phyloP scores from a whole-genome alignment of 2,888 invertebrate genomes.

The Crepidodera aurea region DNA sequence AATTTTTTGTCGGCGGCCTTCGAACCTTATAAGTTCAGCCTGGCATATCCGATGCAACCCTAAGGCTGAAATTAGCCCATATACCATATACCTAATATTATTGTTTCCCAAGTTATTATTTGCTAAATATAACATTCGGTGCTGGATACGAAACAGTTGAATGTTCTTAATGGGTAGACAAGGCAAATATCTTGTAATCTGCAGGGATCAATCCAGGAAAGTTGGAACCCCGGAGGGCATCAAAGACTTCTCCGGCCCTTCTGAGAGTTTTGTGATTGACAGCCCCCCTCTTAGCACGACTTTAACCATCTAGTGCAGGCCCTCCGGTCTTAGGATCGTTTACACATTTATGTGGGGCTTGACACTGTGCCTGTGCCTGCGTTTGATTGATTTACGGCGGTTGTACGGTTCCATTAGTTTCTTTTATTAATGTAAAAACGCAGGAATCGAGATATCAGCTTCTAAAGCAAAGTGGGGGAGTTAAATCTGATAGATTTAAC shows the following conservation, averaged over 20 bases:
- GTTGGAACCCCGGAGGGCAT: conserved; percentile 51
- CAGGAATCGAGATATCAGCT: too few species aligned
- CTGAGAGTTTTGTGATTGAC: conserved; percentile 39
- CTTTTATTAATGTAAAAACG: background rate
- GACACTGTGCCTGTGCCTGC: background rate
- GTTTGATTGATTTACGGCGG: conserved; percentile 1
- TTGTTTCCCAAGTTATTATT: conserved; percentile 44
- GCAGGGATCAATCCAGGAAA: conserved; percentile 54
- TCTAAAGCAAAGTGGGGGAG: too few species aligned
- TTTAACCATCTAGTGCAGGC: conserved; percentile 38
- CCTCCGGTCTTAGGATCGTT: conserved; percentile 33
- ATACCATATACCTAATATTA: conserved; percentile 40
- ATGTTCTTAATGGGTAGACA: conserved; percentile 46
- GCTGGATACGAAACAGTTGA: conserved; percentile 30
- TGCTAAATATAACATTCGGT: conserved; percentile 43
- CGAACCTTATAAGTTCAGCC: conserved; percentile 26
- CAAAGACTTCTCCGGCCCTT: conserved; percentile 38
- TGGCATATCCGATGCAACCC: conserved; percentile 30
- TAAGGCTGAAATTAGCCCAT: conserved; percentile 38
- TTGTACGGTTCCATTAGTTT: background rate
- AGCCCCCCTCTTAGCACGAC: conserved; percentile 34
- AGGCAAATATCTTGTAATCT: conserved; percentile 57
- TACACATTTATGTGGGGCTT: conserved; percentile 33
- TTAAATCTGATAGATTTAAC: too few species aligned
- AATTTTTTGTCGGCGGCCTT: conserved; percentile 27